Evolutionary conservation across 2,888 invertebrate genomes (phyloP), one percentile per base, ranked within the genome.

Genomic region (Lasioglossum morio): DNA sequence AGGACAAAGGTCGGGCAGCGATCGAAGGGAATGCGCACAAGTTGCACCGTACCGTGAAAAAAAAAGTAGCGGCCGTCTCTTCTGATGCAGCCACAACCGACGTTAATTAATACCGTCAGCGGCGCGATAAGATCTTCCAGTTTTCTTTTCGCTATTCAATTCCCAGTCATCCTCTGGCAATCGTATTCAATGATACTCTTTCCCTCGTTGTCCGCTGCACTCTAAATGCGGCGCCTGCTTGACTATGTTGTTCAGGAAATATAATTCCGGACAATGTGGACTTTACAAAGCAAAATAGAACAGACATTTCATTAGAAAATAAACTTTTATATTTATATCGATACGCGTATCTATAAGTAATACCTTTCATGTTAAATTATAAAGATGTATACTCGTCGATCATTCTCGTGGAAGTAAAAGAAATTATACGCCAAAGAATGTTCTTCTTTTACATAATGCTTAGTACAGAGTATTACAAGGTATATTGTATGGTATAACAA

Each of bases 21-120:
- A 85, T 88, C 72, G 23, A 43, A 37, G 46, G 14, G 72, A 77
- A 73, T 37, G 76, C 82, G 34, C 27, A 27, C 77, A 81, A 37
- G 43, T 53, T 40, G 72, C 72, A 43, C 75, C 78, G 60, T 40
- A 7, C 37, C n/a, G 48, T 43, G 37, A 69, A 77, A 66, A 48
- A 66, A 48, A 34, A 23, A 4, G 43, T 12, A 60, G 14, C 60
- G n/a, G n/a, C 37, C 37, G 37, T 1, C 30, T 34, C 23, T 46
- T 57, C 34, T 40, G 72, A 60, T 78, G 10, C 23, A 10, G 72
- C 23, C 40, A 12, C 72, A n/a, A n/a, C 85, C 60, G 53, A 70
- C 53, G 79, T 81, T 86, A 86, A 86, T 86, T 86, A 86, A 85
- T 85, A 77, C 66, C 73, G 79, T 76, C 75, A 79, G 30, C 60